Evolutionary conservation across 2,888 invertebrate species (phyloP), one percentile per base, ranked within the genome.

Genomic region (Lamellibrachia satsuma): DNA sequence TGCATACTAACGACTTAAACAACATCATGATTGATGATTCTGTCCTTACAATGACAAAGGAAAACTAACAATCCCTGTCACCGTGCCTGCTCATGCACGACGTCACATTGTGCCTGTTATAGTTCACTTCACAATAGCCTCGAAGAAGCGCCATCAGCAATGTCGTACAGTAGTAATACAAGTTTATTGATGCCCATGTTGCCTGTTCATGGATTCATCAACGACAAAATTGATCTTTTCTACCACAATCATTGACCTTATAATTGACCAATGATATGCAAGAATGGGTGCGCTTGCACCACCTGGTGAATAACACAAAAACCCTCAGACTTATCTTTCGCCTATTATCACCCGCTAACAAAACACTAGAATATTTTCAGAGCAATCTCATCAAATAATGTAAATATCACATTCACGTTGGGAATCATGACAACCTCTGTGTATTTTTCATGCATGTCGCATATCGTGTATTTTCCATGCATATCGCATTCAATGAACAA

Each of bases 261-360:
- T 75, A 75, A 75, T 15, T 75, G 75, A 75, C 75, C 75, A 75
- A 75, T 75, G 75, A 75, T 75, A 75, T 75, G 75, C 75, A 75
- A 75, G 15, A 75, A 75, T n/a, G 15, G 39, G 75, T 75, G 75
- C 75, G 75, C 75, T 75, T 22, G 75, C 22, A n/a, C 15, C 75
- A 75, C 22, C 75, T 75, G 75, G 75, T 75, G 15, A 22, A 2
- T 75, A 75, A 75, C 15, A 75, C 11, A 75, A 75, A 75, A 75
- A 75, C 15, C 6, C 75, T 75, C 9, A 60, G 3, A 75, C 22
- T 6, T 75, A 75, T 4, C 75, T n/a, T 75, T 22, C n/a, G 75
- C 75, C 15, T 15, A 75, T 75, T n/a, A 15, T 22, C 75, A 75
- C 75, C 15, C 6, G n/a, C 75, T 75, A 6, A n/a, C 22, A 75